phyloP scores from a whole-genome alignment of 2,888 invertebrate species.

The Cactoblastis cactorum region DNA sequence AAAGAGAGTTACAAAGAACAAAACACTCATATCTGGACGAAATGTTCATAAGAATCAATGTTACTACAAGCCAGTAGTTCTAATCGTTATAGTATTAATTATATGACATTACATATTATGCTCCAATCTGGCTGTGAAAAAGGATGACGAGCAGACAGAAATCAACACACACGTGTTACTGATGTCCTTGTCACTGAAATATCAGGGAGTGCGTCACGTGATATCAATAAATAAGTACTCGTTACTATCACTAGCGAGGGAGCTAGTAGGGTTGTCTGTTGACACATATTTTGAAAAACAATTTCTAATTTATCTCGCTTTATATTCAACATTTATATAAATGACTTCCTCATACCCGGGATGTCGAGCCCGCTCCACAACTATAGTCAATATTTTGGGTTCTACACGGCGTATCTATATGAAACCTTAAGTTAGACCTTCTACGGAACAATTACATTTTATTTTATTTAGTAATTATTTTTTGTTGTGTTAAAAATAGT shows the following conservation, averaged over 20 bases:
- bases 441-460: no score
- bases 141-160: conserved; percentile 1
- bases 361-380: no score
- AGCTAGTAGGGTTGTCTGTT: not conserved
- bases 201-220: conserved; percentile 14
- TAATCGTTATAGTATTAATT: not conserved
- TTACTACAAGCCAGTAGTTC: not conserved
- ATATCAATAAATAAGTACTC: conserved; percentile 15
- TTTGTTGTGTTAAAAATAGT: no score
- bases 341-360: no score
- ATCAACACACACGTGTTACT: not conserved
- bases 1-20: no score
- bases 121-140: not conserved
- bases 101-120: not conserved
- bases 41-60: not conserved
- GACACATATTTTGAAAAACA: not conserved
- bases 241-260: conserved; percentile 1
- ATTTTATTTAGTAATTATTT: no score
- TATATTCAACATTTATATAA: no score
- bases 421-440: no score
- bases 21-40: not conserved
- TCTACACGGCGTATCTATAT: no score
- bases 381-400: no score
- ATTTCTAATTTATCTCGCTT: no score
- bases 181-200: conserved; percentile 3